These are phyloP conservation scores for Oreonectes daqikongensis DNA, from an alignment of 2,797 vertebrate species.

Conservation along the genomic window DNA sequence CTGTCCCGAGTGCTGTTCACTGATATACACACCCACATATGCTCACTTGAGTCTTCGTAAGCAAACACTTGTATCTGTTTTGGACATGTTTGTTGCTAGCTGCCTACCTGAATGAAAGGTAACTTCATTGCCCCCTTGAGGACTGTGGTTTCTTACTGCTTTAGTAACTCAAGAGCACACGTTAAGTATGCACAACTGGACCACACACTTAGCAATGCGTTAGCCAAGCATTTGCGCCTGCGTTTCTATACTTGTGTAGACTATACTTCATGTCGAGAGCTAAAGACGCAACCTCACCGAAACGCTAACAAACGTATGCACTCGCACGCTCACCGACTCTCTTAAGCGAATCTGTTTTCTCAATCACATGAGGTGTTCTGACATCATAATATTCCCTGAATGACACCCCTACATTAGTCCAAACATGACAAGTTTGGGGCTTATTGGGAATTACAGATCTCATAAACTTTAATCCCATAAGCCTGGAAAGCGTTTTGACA, in stretches of 20 bases:
- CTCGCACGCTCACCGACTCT: slow-evolving; percentile 11
- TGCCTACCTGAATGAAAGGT: neutral
- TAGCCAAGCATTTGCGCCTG: neutral
- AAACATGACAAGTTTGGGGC: slow-evolving; percentile 55
- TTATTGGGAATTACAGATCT: slow-evolving; percentile 57
- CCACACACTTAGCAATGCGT: neutral
- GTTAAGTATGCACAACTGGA: neutral
- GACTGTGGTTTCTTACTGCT: neutral
- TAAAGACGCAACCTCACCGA: neutral
- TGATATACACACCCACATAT: slow-evolving; percentile 11
- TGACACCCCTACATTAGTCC: slow-evolving; percentile 54
- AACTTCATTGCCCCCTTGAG: neutral
- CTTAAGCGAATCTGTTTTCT: slow-evolving; percentile 48
- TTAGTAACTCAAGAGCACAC: neutral
- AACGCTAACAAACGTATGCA: neutral
- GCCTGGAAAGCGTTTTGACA: slow-evolving; percentile 55
- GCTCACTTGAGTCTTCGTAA: neutral
- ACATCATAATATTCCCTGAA: slow-evolving; percentile 58
- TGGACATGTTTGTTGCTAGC: neutral
- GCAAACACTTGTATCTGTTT: no score
- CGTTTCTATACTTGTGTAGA: neutral
- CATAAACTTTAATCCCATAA: slow-evolving; percentile 60
- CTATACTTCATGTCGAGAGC: neutral
- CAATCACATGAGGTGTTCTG: slow-evolving; percentile 51
- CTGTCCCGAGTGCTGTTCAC: neutral